A percentile compares a stretch with the other conserved stretches of the same genome.
Evolutionary conservation across 2,113 vertebrate species (phyloP).

Genomic region (Dipodomys stephensi): DNA sequence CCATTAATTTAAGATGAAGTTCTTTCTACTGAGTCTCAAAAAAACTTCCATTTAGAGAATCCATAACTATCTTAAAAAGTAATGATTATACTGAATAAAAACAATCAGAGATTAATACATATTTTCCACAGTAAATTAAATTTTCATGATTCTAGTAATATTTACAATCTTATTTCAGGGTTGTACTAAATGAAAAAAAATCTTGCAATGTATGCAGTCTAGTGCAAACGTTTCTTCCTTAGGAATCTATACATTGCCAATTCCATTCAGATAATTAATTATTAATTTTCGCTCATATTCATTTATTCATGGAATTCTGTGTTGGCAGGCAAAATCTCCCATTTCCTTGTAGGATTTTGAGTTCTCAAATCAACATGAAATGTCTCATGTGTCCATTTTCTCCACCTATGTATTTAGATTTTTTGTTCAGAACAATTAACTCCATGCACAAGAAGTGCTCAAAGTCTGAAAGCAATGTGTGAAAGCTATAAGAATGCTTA

Average conservation of each 20-base stretch:
- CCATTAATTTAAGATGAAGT: neutral
- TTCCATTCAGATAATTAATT: neutral
- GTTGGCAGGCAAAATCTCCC: neutral
- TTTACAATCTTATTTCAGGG: conserved; percentile 21
- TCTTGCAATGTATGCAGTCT: neutral
- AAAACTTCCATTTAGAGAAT: neutral
- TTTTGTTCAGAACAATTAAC: neutral
- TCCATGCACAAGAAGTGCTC: neutral
- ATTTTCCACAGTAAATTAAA: conserved; percentile 5
- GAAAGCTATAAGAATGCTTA: neutral
- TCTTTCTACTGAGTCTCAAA: neutral
- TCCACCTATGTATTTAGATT: neutral
- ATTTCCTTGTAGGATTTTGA: neutral
- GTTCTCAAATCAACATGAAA: neutral
- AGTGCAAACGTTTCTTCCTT: neutral
- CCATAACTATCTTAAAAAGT: neutral
- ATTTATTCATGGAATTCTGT: neutral
- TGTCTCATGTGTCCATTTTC: neutral
- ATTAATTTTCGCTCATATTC: neutral
- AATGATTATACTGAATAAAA: neutral
- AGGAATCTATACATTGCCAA: neutral
- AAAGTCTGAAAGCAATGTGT: neutral
- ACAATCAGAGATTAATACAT: neutral
- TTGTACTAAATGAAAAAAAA: conserved; percentile 7
- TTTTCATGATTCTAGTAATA: conserved; percentile 15